phyloP scores from a whole-genome alignment of 1,140 invertebrate genomes.

The Odontomachus brunneus region DNA sequence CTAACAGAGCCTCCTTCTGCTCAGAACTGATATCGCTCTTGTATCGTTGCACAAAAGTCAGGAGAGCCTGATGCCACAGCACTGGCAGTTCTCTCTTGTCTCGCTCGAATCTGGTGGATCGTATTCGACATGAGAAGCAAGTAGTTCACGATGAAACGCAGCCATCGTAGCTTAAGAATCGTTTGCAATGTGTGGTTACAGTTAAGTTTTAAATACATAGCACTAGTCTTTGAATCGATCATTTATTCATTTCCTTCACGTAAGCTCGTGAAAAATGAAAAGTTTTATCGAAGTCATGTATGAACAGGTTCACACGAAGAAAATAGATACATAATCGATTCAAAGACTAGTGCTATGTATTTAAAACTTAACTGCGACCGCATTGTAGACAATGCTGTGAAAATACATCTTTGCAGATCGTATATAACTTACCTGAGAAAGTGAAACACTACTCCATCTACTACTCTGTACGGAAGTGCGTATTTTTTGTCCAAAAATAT shows the following conservation, averaged over 20 bases:
- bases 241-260: too few relatives aligned
- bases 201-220: too few relatives aligned
- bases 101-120: constrained; percentile 90
- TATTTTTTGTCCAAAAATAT: constrained; percentile 99
- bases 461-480: constrained; percentile 97
- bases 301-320: too few relatives aligned
- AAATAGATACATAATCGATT: too few relatives aligned
- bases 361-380: too few relatives aligned
- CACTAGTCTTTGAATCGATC: too few relatives aligned
- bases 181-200: too few relatives aligned
- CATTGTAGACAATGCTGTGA: too few relatives aligned
- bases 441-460: constrained; percentile 98
- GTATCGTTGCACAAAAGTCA: constrained; percentile 98
- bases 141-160: background rate
- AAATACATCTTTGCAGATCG: too few relatives aligned
- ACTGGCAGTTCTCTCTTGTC: constrained; percentile 95
- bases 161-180: background rate
- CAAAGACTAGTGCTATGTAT: too few relatives aligned
- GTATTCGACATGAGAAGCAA: background rate
- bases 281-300: too few relatives aligned
- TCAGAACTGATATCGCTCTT: constrained; percentile 97
- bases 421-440: constrained; percentile 91
- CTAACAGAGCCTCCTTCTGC: constrained; percentile 94
- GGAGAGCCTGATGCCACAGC: constrained; percentile 97
- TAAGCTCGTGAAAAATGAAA: too few relatives aligned